Evolutionary conservation across 2,888 invertebrate genomes (phyloP).

Genomic region (Caradrina clavipalpis): DNA sequence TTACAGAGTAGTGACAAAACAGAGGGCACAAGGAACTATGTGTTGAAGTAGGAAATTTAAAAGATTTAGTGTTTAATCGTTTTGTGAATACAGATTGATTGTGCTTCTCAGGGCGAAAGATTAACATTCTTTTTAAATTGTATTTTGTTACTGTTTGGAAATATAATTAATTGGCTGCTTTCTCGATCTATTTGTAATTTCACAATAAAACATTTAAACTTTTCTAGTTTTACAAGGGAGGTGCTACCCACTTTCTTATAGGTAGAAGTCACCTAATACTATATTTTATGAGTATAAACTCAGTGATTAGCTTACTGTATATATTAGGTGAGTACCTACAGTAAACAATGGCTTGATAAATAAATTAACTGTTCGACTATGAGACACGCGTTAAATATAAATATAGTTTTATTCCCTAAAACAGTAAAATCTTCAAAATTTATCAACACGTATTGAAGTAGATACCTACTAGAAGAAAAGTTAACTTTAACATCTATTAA

Average conservation of each 20-base stretch:
- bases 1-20: slow-evolving; percentile 77
- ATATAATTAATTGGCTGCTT: not conserved
- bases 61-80: not conserved
- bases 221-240: not conserved
- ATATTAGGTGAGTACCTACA: not conserved
- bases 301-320: not conserved
- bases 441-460: too few species aligned
- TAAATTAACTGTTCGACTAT: not conserved
- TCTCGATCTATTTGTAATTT: not conserved
- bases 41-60: not conserved
- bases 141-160: not conserved
- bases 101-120: not conserved
- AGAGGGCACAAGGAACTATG: slow-evolving; percentile 47
- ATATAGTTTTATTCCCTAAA: not conserved
- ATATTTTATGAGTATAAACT: too few species aligned
- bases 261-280: too few species aligned
- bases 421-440: not conserved
- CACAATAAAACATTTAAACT: not conserved
- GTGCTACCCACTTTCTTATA: not conserved
- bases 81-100: slow-evolving; percentile 2
- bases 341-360: not conserved
- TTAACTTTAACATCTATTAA: not conserved
- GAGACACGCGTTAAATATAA: not conserved
- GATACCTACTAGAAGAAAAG: not conserved
- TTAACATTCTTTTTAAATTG: not conserved